Evolutionary conservation across 2,888 invertebrate genomes (phyloP).

Genomic region (Melanargia galathea): DNA sequence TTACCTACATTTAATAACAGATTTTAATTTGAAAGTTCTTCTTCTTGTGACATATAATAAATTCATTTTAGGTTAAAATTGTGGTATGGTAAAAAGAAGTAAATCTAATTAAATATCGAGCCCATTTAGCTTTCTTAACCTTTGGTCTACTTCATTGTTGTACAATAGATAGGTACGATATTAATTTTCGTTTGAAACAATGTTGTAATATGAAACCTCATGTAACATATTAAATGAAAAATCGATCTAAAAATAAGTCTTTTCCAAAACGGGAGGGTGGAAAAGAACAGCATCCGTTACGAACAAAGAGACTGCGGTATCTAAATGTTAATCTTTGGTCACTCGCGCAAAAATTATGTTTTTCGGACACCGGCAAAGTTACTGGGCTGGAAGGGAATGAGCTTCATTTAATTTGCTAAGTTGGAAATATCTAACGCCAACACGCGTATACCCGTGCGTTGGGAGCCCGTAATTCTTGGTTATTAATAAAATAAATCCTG

Average conservation of each 20-base stretch:
- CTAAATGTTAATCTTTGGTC: slow-evolving; percentile 81
- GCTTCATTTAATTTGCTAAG: slow-evolving; percentile 63
- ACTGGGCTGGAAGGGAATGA: slow-evolving; percentile 65
- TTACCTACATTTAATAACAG: not conserved
- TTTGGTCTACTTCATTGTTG: not conserved
- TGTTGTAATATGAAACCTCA: not conserved
- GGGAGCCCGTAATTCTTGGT: slow-evolving; percentile 37
- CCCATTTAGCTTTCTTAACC: too few species aligned
- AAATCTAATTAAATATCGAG: too few species aligned
- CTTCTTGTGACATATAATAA: too few species aligned
- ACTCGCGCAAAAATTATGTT: slow-evolving; percentile 81
- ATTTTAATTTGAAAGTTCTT: too few species aligned
- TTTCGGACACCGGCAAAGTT: slow-evolving; percentile 70
- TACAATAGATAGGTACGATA: not conserved
- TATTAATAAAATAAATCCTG: slow-evolving; percentile 39
- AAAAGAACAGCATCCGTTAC: slow-evolving; percentile 62
- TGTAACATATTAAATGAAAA: slow-evolving; percentile 25
- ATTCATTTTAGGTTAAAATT: too few species aligned
- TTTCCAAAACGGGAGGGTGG: slow-evolving; percentile 45
- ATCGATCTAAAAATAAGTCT: slow-evolving; percentile 41
- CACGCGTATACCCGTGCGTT: slow-evolving; percentile 27
- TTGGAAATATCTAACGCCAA: slow-evolving; percentile 39
- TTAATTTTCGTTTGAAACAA: not conserved
- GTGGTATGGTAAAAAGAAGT: too few species aligned
- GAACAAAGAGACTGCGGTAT: slow-evolving; percentile 74